These are phyloP conservation scores for Tragopan temminckii DNA, from an alignment of 2,797 vertebrate genomes.

Conservation along the genomic window DNA sequence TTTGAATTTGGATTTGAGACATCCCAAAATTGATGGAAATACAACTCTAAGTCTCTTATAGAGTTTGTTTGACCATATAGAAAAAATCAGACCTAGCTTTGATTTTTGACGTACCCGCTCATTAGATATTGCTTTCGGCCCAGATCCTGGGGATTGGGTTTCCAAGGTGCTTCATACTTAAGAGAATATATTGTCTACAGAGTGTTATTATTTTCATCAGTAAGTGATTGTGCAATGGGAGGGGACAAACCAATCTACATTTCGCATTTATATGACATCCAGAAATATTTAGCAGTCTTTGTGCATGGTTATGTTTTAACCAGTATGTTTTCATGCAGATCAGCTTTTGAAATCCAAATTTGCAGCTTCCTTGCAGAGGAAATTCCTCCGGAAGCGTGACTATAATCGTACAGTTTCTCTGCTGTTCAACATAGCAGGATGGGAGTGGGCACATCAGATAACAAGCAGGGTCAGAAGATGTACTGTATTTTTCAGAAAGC, in stretches of 20 bases:
- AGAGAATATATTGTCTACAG: not conserved
- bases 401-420: rapidly evolving
- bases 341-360: not conserved
- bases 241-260: rapidly evolving
- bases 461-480: not conserved
- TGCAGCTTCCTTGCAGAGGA: not conserved
- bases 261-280: not conserved
- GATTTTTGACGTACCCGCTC: not conserved
- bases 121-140: not conserved
- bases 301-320: not conserved
- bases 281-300: not conserved
- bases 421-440: not conserved
- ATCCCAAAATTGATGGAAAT: not conserved
- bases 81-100: not conserved
- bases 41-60: not conserved
- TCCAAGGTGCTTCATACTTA: not conserved
- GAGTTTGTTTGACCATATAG: not conserved
- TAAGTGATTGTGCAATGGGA: not conserved
- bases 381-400: not conserved
- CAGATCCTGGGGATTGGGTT: not conserved
- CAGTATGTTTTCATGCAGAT: not conserved
- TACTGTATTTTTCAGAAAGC: too few relatives aligned
- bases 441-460: not conserved
- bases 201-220: not conserved
- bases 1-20: not conserved